Percentiles rank a stretch among this genome's conserved stretches.
phyloP scores from a whole-genome alignment of 2,888 invertebrate species.

The Apamea anceps region DNA sequence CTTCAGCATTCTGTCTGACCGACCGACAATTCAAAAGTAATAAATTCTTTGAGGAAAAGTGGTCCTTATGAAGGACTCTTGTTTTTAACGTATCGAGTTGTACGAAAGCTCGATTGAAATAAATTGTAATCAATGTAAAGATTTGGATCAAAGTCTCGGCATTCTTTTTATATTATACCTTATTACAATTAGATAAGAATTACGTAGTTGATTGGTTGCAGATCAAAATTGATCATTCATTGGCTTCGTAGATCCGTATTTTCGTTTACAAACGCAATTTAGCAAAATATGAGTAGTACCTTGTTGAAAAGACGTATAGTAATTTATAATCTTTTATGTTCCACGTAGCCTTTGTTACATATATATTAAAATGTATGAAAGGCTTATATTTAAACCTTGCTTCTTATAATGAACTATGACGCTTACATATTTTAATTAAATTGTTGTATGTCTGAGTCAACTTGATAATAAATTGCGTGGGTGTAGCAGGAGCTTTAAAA shows the following conservation, averaged over 20 bases:
- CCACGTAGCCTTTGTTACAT: conserved; percentile 36
- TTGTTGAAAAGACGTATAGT: conserved; percentile 23
- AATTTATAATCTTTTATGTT: conserved; percentile 42
- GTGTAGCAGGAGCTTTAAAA: not conserved
- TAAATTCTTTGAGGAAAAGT: too few species aligned
- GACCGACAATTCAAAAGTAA: too few species aligned
- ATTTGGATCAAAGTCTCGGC: too few species aligned
- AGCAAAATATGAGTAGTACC: conserved; percentile 7
- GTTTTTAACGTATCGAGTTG: not conserved
- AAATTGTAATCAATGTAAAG: too few species aligned
- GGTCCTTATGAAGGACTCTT: not conserved
- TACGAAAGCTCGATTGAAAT: too few species aligned
- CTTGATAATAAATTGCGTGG: not conserved
- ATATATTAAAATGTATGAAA: conserved; percentile 47
- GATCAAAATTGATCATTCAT: too few species aligned
- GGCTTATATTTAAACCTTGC: not conserved
- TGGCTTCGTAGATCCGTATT: too few species aligned
- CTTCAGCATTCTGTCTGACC: too few species aligned
- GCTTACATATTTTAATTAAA: conserved; percentile 31
- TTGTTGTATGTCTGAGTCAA: not conserved
- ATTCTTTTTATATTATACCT: too few species aligned
- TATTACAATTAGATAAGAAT: too few species aligned
- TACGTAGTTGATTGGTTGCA: too few species aligned
- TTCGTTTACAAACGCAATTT: not conserved
- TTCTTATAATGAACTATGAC: not conserved